These are phyloP conservation scores for Corythornis madagascariensis DNA, from an alignment of 2,113 vertebrate species.

Conservation along the genomic window DNA sequence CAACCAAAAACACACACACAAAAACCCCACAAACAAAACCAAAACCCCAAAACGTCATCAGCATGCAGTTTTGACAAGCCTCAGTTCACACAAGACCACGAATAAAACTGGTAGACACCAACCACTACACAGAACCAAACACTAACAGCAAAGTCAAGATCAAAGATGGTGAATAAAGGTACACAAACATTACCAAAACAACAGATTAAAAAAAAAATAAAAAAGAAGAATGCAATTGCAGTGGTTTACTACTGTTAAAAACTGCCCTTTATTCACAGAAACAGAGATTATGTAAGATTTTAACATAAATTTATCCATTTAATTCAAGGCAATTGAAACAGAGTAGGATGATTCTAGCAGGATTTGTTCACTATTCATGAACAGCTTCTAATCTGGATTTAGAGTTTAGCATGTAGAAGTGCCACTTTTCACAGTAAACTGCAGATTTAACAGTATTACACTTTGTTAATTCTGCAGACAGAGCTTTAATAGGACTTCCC, in stretches of 20 bases:
- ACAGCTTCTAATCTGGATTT: slow-evolving; percentile 57
- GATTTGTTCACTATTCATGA: slow-evolving; percentile 26
- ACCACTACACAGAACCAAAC: not conserved
- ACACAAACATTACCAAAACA: not conserved
- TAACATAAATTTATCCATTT: not conserved
- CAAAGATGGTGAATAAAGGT: not conserved
- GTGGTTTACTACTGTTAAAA: not conserved
- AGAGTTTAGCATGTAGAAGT: slow-evolving; percentile 30
- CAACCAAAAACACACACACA: no score
- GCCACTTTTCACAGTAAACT: slow-evolving; percentile 36
- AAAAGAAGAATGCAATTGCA: not conserved
- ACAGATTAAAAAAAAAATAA: not conserved
- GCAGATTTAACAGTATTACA: slow-evolving; percentile 52
- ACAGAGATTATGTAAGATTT: not conserved
- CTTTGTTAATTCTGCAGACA: slow-evolving; percentile 31
- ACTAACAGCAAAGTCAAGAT: not conserved
- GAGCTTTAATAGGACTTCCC: not conserved
- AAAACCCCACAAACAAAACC: not conserved
- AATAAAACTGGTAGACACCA: not conserved
- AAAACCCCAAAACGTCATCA: not conserved
- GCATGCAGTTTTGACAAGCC: not conserved
- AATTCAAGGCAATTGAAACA: not conserved
- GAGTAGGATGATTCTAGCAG: not conserved
- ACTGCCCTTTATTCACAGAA: not conserved
- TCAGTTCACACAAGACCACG: not conserved